Percentiles rank a stretch among this genome's conserved stretches.
Conservation (phyloP, 1,140 invertebrate genomes). For the Heliconius eleuchia region DNA sequence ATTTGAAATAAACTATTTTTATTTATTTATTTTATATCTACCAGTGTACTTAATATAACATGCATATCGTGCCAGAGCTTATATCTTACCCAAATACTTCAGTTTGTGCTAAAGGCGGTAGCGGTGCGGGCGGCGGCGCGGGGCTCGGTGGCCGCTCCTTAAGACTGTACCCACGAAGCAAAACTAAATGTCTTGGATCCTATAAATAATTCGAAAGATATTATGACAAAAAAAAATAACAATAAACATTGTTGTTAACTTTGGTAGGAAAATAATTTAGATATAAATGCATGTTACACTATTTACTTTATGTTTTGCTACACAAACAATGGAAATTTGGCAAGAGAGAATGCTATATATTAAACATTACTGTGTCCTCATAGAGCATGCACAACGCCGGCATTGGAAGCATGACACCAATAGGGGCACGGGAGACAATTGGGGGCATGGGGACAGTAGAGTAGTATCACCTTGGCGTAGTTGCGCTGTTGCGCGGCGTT, state of each 20-base stretch:
- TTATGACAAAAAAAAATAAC: conserved; percentile 62
- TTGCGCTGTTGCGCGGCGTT: conserved; percentile 91
- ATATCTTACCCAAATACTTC: conserved; percentile 59
- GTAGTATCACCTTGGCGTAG: conserved; percentile 89
- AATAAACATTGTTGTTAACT: no score
- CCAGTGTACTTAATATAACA: not conserved
- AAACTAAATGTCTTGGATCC: conserved; percentile 68
- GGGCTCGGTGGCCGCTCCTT: conserved; percentile 91
- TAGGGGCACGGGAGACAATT: not conserved
- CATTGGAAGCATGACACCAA: conserved; percentile 61
- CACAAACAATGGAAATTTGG: no score
- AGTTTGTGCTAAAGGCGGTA: conserved; percentile 80
- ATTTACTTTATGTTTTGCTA: no score
- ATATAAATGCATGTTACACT: no score
- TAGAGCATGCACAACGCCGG: conserved; percentile 85
- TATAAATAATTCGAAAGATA: conserved; percentile 41
- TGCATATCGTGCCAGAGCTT: no score
- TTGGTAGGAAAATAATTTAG: no score
- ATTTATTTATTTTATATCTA: no score
- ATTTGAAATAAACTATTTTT: no score
- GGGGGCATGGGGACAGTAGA: not conserved
- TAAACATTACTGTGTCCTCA: not conserved
- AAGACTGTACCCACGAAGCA: conserved; percentile 82
- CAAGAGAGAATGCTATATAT: no score
- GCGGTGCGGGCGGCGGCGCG: conserved; percentile 75